These are phyloP conservation scores for Ovibos moschatus DNA, from an alignment of 2,113 vertebrate species.

Conservation along the genomic window DNA sequence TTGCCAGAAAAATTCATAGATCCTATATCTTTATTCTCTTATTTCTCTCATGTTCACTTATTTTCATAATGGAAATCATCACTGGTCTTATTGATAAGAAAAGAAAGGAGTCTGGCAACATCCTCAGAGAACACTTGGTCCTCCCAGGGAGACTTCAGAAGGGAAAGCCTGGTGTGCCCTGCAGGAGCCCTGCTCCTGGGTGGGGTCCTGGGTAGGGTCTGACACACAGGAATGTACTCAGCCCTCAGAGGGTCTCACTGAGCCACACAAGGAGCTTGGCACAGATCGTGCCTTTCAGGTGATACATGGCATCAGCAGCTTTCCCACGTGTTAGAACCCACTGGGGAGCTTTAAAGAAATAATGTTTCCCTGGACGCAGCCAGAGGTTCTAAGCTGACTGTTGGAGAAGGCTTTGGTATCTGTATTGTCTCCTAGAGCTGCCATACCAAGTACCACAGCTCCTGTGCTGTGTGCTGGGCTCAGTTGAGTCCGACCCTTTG, in stretches of 20 bases:
- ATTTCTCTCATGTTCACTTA: neutral
- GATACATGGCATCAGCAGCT: neutral
- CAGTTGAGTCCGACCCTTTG: rapidly evolving
- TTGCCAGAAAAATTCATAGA: neutral
- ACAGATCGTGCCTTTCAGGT: rapidly evolving
- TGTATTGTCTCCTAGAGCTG: neutral
- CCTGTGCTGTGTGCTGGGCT: rapidly evolving
- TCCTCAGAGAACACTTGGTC: neutral
- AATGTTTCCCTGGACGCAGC: no score
- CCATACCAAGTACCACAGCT: neutral
- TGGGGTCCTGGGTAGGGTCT: rapidly evolving
- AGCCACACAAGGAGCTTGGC: no score
- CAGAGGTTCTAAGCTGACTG: rapidly evolving
- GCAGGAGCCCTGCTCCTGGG: no score
- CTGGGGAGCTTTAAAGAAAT: no score
- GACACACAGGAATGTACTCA: rapidly evolving
- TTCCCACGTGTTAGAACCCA: neutral
- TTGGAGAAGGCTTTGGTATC: neutral
- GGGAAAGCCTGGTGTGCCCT: neutral
- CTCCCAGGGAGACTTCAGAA: neutral
- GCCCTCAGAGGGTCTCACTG: rapidly evolving
- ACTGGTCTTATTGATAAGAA: neutral
- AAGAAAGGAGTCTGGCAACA: neutral
- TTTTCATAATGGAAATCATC: neutral
- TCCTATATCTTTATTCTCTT: neutral